Base-by-base conservation (phyloP, 2,113 vertebrate genomes). In the Onychorhynchus coronatus region DNA sequence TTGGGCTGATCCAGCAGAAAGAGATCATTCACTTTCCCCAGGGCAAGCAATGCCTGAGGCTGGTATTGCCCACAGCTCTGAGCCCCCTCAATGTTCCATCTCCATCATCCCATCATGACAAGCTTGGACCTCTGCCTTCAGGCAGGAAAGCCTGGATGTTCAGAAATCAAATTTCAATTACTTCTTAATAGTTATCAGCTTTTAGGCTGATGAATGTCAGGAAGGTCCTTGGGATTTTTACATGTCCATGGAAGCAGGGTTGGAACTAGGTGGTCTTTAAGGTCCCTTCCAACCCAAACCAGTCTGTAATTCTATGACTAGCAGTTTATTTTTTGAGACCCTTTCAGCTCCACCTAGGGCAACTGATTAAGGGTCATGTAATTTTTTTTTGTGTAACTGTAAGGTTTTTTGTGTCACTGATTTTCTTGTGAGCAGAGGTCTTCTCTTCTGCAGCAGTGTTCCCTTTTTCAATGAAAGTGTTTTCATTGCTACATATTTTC, bases 61-160 rank as follows among this genome's bases (percentile, higher is more conserved):
- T 42, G 72, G 4, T 6, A 3, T 28, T 6, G 0, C 35, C 53
- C 33, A 5, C 0, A 1, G 49, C 4, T 5, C 56, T 0, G 1
- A 71, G 59, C 14, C 11, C 31, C 9, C 8, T 37, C 12, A 0
- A 0, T 3, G 33, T 10, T 50, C 37, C 41, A 1, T 11, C 39
- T 70, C 47, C 62, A 25, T 35, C 77, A 37, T n/a, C 37, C 17
- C 66, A 35, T 11, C 17, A 4, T 1, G 2, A 2, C 19, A 21
- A 31, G 24, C 33, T 52, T 1, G 1, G 35, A 53, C 20, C 22
- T 35, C 58, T 4, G 1, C 18, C 31, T 41, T 18, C 63, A 25
- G 41, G 46, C 27, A 22, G 49, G 20, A 9, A 39, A 47, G 5
- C 3, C 21, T 5, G 23, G 11, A 3, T 10, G 27, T 50, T 44